These are phyloP conservation scores for Eonycteris spelaea DNA, from an alignment of 2,113 vertebrate genomes.

Conservation along the genomic window DNA sequence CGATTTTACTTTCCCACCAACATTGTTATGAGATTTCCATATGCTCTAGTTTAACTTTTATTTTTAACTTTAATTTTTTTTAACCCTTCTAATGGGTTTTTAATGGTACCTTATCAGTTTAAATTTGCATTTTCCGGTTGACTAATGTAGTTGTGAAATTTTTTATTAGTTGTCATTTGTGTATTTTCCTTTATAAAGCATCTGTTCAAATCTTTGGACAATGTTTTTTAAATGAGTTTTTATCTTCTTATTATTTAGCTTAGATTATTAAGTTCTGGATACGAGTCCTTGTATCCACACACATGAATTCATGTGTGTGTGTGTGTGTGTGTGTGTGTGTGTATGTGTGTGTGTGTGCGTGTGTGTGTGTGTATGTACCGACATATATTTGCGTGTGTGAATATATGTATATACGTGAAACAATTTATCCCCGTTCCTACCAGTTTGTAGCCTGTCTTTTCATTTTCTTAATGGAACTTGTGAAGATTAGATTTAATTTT, in stretches of 20 bases:
- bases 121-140: constrained; percentile 26
- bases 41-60: not conserved
- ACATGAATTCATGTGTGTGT: not conserved
- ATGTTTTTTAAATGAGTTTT: constrained; percentile 36
- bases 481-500: not conserved
- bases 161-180: constrained; percentile 29
- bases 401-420: not conserved
- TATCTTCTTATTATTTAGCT: not conserved
- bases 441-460: not conserved
- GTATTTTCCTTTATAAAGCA: not conserved
- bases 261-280: not conserved
- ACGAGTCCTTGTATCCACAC: not conserved
- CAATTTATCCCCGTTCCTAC: not conserved
- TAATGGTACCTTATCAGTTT: constrained; percentile 9
- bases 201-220: constrained; percentile 6
- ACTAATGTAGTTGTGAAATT: not conserved
- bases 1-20: not conserved
- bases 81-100: not conserved
- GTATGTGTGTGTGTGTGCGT: too few species aligned
- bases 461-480: not conserved
- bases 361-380: too few species aligned
- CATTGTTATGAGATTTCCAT: not conserved
- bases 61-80: not conserved
- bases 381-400: not conserved
- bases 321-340: too few species aligned